These are phyloP conservation scores for Neoaliturus tenellus DNA, from an alignment of 2,888 invertebrate species.

Conservation along the genomic window DNA sequence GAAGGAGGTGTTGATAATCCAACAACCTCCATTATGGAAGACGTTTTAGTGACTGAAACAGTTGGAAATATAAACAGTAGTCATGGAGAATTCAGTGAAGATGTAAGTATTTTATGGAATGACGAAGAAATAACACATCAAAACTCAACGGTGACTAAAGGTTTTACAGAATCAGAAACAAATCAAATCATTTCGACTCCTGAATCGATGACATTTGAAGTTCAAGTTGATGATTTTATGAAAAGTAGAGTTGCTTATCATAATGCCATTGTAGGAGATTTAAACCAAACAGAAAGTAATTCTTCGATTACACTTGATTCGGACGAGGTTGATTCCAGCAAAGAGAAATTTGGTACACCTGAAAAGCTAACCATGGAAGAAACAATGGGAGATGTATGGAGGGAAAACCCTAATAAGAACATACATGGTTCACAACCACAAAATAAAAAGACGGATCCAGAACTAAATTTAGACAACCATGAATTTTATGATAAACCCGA, in stretches of 20 bases:
- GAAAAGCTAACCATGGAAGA: conserved; percentile 19
- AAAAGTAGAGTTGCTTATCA: not conserved
- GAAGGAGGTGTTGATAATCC: too few species aligned
- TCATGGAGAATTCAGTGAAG: not conserved
- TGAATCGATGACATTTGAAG: not conserved
- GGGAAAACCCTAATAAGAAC: not conserved
- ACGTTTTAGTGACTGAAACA: not conserved
- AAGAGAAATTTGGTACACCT: not conserved
- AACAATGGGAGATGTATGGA: not conserved
- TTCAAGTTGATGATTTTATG: conserved; percentile 5
- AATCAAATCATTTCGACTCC: not conserved
- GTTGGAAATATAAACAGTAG: not conserved
- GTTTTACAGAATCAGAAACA: not conserved
- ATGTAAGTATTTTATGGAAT: not conserved
- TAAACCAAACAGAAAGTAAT: not conserved
- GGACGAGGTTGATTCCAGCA: not conserved
- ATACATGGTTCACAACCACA: not conserved
- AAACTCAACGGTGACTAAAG: not conserved
- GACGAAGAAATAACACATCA: not conserved
- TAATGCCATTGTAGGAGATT: not conserved
- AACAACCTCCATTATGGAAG: too few species aligned
- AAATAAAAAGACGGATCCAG: not conserved
- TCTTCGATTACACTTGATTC: not conserved
- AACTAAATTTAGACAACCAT: not conserved
- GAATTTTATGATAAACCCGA: not conserved